Conservation (phyloP, 1,140 invertebrate genomes). For the Apolygus lucorum region DNA sequence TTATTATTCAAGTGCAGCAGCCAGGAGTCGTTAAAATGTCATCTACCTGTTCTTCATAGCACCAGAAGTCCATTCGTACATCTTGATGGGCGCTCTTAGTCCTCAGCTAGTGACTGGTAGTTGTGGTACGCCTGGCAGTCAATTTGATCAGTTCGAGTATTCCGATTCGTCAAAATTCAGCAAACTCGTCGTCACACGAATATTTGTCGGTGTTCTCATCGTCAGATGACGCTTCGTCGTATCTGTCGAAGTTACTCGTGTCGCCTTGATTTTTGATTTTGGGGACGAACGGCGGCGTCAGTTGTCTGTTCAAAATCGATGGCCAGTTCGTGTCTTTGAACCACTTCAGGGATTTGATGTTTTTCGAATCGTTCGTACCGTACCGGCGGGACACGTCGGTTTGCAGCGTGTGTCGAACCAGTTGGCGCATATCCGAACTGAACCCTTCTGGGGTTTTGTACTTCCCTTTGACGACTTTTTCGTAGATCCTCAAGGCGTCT, state of each 20-base stretch:
- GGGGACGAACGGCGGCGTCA: slow-evolving; percentile 67
- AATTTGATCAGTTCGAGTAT: too few species aligned
- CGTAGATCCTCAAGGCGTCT: slow-evolving; percentile 83
- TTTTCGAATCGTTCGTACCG: too few species aligned
- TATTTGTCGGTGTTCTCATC: slow-evolving; percentile 52
- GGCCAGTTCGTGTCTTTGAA: slow-evolving; percentile 78
- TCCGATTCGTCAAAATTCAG: slow-evolving; percentile 60
- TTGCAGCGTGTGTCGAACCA: slow-evolving; percentile 76
- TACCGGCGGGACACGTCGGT: slow-evolving; percentile 78
- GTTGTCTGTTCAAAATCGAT: slow-evolving; percentile 69
- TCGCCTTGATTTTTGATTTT: slow-evolving; percentile 59
- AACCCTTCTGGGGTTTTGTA: slow-evolving; percentile 62
- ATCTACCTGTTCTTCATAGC: too few species aligned
- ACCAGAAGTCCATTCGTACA: too few species aligned
- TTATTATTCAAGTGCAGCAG: too few species aligned
- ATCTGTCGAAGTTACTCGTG: slow-evolving; percentile 67
- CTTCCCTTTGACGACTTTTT: slow-evolving; percentile 69
- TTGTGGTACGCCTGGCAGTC: too few species aligned
- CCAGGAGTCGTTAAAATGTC: too few species aligned
- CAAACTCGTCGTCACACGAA: slow-evolving; percentile 60
- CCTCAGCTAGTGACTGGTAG: too few species aligned
- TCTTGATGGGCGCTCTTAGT: too few species aligned
- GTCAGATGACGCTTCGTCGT: slow-evolving; percentile 51
- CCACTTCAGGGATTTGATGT: too few species aligned
- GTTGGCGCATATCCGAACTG: slow-evolving; percentile 67